Evolutionary conservation across 2,888 invertebrate genomes (phyloP).

Genomic region (Helicoverpa assulta): DNA sequence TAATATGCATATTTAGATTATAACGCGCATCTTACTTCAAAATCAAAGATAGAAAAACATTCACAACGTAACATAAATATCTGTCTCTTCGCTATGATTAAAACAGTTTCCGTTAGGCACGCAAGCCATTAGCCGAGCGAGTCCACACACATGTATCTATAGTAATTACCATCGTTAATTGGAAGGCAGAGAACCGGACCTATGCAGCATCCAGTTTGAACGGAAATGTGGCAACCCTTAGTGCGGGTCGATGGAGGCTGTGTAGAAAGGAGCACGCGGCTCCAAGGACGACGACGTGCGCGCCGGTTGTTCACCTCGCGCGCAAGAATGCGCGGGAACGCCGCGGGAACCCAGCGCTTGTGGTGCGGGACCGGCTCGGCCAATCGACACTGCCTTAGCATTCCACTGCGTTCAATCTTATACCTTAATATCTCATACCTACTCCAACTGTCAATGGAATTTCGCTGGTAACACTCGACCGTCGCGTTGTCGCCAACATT

Average conservation of each 20-base stretch:
- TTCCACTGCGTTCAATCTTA: conserved; percentile 65
- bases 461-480: conserved; percentile 34
- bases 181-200: conserved; percentile 47
- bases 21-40: neutral
- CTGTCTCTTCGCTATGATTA: conserved; percentile 3
- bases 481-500: conserved; percentile 25
- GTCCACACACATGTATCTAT: conserved; percentile 16
- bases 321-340: conserved; percentile 82
- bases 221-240: conserved; percentile 63
- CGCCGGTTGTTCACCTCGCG: conserved; percentile 87
- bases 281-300: conserved; percentile 84
- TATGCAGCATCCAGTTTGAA: conserved; percentile 41
- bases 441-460: conserved; percentile 53
- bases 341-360: conserved; percentile 74
- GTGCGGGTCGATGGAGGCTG: conserved; percentile 66
- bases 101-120: conserved; percentile 20
- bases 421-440: conserved; percentile 41
- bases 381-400: conserved; percentile 60
- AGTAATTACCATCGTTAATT: conserved; percentile 50
- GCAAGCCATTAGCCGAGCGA: neutral
- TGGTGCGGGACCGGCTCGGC: conserved; percentile 74
- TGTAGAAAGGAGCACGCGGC: conserved; percentile 85
- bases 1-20: no score
- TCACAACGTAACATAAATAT: neutral
- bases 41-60: neutral